Evolutionary conservation across 2,797 vertebrate genomes (phyloP).

Genomic region (Chaetophractus vellerosus): DNA sequence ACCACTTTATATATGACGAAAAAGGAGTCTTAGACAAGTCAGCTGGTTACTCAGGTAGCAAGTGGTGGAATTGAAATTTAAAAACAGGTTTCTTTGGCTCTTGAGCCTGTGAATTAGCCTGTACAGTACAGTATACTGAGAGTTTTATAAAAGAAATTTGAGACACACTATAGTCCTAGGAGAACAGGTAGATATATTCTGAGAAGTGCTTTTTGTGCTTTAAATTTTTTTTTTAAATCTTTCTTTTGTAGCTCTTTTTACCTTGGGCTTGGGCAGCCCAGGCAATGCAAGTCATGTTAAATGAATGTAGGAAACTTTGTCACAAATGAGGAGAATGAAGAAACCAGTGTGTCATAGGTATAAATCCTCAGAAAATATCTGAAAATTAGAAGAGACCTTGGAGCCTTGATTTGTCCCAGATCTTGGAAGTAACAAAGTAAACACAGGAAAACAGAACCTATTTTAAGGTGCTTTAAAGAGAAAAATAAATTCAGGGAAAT

Average conservation of each 20-base stretch:
- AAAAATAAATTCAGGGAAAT: neutral
- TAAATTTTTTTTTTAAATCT: neutral
- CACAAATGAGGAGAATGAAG: neutral
- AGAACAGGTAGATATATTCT: neutral
- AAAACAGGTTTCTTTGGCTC: neutral
- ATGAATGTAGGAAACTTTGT: neutral
- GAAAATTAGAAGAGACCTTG: neutral
- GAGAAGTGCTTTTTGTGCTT: neutral
- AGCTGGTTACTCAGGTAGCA: neutral
- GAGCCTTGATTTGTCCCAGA: neutral
- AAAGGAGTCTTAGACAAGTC: neutral
- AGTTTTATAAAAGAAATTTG: neutral
- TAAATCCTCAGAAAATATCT: slow-evolving; percentile 24
- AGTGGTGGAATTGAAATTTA: neutral
- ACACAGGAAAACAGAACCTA: neutral
- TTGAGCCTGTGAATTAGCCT: neutral
- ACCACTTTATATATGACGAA: neutral
- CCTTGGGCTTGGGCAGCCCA: neutral
- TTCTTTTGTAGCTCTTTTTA: neutral
- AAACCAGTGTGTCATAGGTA: neutral
- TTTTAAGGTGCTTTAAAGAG: neutral
- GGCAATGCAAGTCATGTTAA: slow-evolving; percentile 46
- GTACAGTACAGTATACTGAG: neutral
- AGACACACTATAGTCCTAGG: neutral
- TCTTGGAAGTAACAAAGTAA: neutral